Percentiles rank a stretch among this genome's conserved stretches.
Evolutionary conservation across 2,113 vertebrate genomes (phyloP).

Genomic region (Alces alces): DNA sequence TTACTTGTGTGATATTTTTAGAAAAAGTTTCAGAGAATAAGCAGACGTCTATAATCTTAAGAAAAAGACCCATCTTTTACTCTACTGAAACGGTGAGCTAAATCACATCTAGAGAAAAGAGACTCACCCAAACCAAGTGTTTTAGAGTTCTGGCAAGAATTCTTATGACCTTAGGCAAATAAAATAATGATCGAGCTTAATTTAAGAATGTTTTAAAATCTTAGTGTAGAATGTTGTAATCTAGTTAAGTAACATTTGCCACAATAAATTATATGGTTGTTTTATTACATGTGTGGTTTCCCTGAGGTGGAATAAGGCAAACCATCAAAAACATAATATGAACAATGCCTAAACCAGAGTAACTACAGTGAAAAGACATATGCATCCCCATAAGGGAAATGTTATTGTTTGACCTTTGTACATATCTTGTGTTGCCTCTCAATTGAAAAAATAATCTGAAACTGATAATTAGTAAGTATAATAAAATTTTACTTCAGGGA

Average conservation of each 20-base stretch:
- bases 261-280: not conserved
- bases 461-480: not conserved
- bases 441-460: not conserved
- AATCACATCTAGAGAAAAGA: slow-evolving; percentile 39
- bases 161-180: slow-evolving; percentile 36
- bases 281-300: not conserved
- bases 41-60: not conserved
- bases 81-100: not conserved
- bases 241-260: slow-evolving; percentile 15
- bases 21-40: slow-evolving; percentile 2
- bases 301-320: not conserved
- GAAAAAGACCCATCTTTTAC: not conserved
- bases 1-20: not conserved
- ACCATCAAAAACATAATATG: not conserved
- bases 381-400: not conserved
- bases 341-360: not conserved
- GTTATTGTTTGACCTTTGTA: not conserved
- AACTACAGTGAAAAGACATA: not conserved
- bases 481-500: not conserved
- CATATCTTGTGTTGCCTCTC: not conserved
- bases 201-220: slow-evolving; percentile 53
- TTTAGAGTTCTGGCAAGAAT: slow-evolving; percentile 40
- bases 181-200: slow-evolving; percentile 57
- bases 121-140: slow-evolving; percentile 8
- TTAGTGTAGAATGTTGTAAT: slow-evolving; percentile 38